Conservation (phyloP, 2,113 vertebrate genomes). For the Erpornis zantholeuca region DNA sequence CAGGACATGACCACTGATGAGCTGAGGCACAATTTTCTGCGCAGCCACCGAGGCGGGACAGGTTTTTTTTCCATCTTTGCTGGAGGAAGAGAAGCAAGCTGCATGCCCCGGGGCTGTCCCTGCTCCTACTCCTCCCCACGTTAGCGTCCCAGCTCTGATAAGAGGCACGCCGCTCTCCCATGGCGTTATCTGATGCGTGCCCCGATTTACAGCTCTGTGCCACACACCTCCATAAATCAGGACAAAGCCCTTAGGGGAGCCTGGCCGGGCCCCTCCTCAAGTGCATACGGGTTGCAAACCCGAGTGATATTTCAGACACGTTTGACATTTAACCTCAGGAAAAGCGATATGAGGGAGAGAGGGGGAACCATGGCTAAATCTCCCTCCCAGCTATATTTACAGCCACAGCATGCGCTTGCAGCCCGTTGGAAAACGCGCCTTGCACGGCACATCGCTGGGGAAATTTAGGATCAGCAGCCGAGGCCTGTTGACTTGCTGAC, state of each 20-base stretch:
- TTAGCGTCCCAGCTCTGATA: not conserved
- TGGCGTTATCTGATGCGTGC: not conserved
- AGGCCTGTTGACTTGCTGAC: not conserved
- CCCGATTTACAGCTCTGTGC: not conserved
- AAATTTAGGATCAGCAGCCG: not conserved
- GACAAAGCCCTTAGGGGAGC: not conserved
- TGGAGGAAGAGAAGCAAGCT: not conserved
- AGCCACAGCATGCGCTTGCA: not conserved
- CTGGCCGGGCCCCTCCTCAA: not conserved
- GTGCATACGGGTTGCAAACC: not conserved
- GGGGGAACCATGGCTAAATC: not conserved
- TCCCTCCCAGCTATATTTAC: not conserved
- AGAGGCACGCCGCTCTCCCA: not conserved
- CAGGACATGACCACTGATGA: not conserved
- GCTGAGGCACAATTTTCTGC: not conserved
- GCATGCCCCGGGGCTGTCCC: not conserved
- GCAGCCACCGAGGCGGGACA: not conserved
- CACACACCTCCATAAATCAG: slow-evolving; percentile 12
- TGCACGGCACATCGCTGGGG: not conserved
- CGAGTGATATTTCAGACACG: slow-evolving; percentile 21
- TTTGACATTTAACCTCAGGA: slow-evolving; percentile 44
- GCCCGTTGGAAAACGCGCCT: not conserved
- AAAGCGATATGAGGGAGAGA: not conserved
- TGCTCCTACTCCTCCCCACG: not conserved
- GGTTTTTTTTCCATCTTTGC: not conserved